Percentiles rank a stretch among this genome's conserved stretches.
Conservation (phyloP, 2,797 vertebrate species). For the Peromyscus eremicus region DNA sequence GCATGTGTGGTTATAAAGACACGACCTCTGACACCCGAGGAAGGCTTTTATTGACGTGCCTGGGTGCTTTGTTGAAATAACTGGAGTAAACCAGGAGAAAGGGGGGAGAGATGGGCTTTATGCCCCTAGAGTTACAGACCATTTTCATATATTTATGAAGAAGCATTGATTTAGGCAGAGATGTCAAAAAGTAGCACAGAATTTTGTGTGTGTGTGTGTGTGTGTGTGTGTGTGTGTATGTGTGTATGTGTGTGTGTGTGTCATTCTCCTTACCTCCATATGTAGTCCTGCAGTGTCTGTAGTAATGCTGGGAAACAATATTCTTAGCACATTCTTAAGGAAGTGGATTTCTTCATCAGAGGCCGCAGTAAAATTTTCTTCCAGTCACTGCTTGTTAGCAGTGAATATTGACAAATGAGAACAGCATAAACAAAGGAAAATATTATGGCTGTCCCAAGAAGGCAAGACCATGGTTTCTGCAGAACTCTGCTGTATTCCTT, state of each 20-base stretch:
- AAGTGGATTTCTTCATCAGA: neutral
- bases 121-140: neutral
- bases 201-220: neutral
- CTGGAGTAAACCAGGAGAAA: neutral
- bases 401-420: neutral
- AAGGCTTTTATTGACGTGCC: neutral
- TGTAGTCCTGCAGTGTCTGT: neutral
- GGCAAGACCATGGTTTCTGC: neutral
- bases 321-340: neutral
- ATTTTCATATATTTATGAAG: neutral
- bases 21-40: neutral
- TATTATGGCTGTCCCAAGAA: neutral
- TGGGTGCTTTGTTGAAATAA: neutral
- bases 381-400: neutral
- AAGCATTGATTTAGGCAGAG: neutral
- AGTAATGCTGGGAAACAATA: neutral
- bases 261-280: neutral
- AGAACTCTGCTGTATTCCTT: neutral
- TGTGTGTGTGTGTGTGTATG: neutral
- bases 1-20: neutral
- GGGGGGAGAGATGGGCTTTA: neutral
- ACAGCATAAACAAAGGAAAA: neutral
- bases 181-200: neutral
- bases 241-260: too few relatives aligned
- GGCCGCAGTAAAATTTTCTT: neutral